Base-by-base conservation (phyloP, 2,113 vertebrate genomes). In the Ancistrus triradiatus region DNA sequence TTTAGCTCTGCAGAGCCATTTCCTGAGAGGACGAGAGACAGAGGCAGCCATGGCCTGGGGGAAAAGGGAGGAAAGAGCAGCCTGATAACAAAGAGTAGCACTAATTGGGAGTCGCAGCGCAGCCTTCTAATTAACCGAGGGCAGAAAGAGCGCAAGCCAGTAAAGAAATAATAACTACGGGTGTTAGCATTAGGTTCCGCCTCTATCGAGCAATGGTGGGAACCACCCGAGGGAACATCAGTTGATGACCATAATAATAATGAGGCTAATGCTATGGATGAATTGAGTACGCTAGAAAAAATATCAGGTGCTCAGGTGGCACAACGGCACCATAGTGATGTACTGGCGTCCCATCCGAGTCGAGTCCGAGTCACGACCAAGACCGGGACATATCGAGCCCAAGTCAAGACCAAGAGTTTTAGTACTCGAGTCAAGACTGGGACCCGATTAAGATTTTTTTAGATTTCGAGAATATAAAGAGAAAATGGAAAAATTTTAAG, bases 41-140 rank as follows among this genome's bases (percentile, higher is more conserved):
- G 46, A 73, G 44, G 21, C 21, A 59, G 24, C 37, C 6, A 46
- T 67, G 72, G 70, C 63, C 28, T 43, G 60, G 63, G 67, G 77
- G 78, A 78, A 73, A 59, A 37, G 68, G 72, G 37, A 78, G 78
- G 78, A 69, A 68, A 66, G 59, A 67, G 65, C 62, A 76, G 73
- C 78, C 24, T 72, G 69, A 75, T 84, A 86, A 85, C 82, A 77
- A 84, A 79, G 77, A 63, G 70, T 72, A 73, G 73, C 74, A 40
- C 77, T 87, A 85, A 86, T 86, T 85, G 76, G 83, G 75, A 76
- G 77, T 68, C 77, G 76, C 70, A 75, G 74, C 24, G 72, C 10
- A 69, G 73, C 67, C 68, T 63, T 73, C 67, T 60, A 62, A 76
- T 82, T 85, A 87, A 84, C 81, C 75, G 74, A 80, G 74, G 42